Base-by-base conservation (phyloP, 2,113 vertebrate species). In the Ciconia maguari region DNA sequence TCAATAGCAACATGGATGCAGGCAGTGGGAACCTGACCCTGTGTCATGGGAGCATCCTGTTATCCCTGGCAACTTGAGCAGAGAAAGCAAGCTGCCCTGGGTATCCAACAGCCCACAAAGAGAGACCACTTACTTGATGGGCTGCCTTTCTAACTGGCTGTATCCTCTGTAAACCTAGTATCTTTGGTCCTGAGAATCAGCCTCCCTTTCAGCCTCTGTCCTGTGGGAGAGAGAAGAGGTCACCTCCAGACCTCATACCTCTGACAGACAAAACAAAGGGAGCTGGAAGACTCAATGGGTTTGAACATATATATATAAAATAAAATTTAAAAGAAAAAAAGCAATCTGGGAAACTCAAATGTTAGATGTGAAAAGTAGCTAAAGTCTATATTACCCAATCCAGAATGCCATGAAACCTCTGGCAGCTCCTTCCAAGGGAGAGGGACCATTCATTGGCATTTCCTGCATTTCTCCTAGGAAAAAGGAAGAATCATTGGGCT, bases 1-100 rank as follows among this genome's bases (percentile, higher is more conserved):
- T 94, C 89, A 94, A 89, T 3, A 84, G 77, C 29, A 85, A 71
- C 34, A 78, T 71, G 44, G 41, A 94, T 68, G 42, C 60, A 90
- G 83, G 76, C 86, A 96, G 87, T 78, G 89, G 69, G 83, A 96
- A 68, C 69, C 29, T 86, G 86, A 92, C 76, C 82, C 68, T 70
- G 64, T 94, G 89, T 94, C 83, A 95, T 80, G 80, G 83, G 69
- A 94, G 76, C 64, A 92, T 95, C 94, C 88, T 96, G 94, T 88
- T 93, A 85, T 76, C 90, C 70, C 88, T 76, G 42, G 62, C 5
- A 18, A 76, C 14, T 58, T 84, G 21, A 7, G 6, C 0, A 61
- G 62, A 90, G 49, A 60, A 80, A 93, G 84, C 41, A 88, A 83
- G 41, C 75, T 88, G 17, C 44, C 71, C 44, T 94, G 78, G 42